Conservation (phyloP, 1,140 invertebrate species). For the Drosophila rhopaloa region DNA sequence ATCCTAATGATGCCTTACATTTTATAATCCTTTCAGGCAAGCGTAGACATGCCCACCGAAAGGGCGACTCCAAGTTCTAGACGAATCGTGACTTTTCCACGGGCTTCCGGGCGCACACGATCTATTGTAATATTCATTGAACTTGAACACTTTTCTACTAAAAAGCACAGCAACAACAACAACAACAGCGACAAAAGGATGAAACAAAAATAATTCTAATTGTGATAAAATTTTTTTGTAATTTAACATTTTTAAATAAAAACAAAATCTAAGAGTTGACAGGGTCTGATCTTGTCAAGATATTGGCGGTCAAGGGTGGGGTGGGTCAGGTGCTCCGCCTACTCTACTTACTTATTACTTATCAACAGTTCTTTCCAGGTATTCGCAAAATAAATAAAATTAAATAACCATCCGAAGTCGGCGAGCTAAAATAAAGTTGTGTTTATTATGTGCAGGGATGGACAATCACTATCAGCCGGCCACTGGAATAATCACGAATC, state of each 20-base stretch:
- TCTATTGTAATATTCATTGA: slow-evolving; percentile 57
- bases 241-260: slow-evolving; percentile 79
- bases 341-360: slow-evolving; percentile 9
- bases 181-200: slow-evolving; percentile 33
- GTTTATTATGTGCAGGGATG: slow-evolving; percentile 18
- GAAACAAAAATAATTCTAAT: slow-evolving; percentile 78
- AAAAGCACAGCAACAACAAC: slow-evolving; percentile 47
- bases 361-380: neutral
- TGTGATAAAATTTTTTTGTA: slow-evolving; percentile 82
- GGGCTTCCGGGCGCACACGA: slow-evolving; percentile 14
- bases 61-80: slow-evolving; percentile 4
- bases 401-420: neutral
- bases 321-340: too few relatives aligned
- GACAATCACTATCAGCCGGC: neutral
- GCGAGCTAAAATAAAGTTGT: slow-evolving; percentile 2
- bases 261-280: slow-evolving; percentile 42
- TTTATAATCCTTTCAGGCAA: slow-evolving; percentile 35
- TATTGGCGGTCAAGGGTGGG: neutral
- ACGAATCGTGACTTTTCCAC: neutral
- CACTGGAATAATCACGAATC: neutral
- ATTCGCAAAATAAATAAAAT: neutral
- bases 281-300: neutral
- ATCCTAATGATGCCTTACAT: too few relatives aligned
- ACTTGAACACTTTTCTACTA: slow-evolving; percentile 56
- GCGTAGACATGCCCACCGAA: slow-evolving; percentile 51